Evolutionary conservation across 1,140 invertebrate species (phyloP).

Genomic region (Sycobia sp.): DNA sequence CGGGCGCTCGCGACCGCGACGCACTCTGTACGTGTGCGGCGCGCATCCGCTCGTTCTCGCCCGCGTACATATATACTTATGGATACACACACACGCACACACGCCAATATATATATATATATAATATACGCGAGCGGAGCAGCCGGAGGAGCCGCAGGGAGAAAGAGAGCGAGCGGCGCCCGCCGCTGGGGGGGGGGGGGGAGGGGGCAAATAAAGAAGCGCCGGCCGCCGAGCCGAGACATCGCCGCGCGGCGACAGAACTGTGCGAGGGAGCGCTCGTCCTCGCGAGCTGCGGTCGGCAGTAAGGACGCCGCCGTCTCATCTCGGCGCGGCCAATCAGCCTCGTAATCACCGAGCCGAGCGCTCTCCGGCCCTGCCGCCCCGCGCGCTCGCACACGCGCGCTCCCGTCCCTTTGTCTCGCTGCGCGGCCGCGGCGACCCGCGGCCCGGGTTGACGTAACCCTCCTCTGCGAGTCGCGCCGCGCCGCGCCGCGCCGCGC

Average conservation of each 20-base stretch:
- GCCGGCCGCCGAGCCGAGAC: no score
- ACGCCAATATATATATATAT: no score
- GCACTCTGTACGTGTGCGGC: no score
- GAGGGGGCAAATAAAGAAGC: background rate
- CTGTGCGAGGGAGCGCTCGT: conserved; percentile 38
- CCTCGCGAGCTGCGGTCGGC: conserved; percentile 48
- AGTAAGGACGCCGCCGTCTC: conserved; percentile 47
- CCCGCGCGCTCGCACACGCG: conserved; percentile 1
- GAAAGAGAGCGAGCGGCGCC: background rate
- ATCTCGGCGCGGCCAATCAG: conserved; percentile 48
- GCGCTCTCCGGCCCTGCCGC: conserved; percentile 17
- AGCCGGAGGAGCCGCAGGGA: background rate
- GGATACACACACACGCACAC: no score
- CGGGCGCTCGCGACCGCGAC: no score
- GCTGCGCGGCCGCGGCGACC: no score
- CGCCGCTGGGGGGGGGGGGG: background rate
- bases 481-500: conserved; percentile 38
- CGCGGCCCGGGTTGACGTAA: background rate
- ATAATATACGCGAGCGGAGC: no score
- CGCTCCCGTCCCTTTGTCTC: conserved; percentile 32
- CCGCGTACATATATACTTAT: no score
- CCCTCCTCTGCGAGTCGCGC: conserved; percentile 35
- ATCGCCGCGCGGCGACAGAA: no score
- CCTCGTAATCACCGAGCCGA: conserved; percentile 49
- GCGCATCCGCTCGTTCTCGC: no score